These are phyloP conservation scores for Grantiella picta DNA, from an alignment of 2,113 vertebrate species.

Conservation along the genomic window DNA sequence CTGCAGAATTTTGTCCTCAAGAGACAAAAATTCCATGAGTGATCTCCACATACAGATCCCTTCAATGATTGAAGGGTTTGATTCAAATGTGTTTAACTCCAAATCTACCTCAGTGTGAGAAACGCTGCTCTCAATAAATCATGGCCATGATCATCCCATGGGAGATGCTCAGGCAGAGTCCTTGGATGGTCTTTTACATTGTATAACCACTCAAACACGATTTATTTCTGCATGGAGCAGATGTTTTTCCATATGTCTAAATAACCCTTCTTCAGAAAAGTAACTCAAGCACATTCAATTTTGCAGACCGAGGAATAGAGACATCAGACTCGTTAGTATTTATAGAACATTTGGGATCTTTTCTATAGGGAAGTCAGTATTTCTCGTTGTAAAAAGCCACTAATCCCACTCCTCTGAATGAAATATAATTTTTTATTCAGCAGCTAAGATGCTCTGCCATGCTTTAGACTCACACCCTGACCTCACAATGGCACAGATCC, in stretches of 20 bases:
- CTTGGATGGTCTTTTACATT: neutral
- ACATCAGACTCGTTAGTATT: neutral
- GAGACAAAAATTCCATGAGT: neutral
- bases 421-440: neutral
- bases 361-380: neutral
- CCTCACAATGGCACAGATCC: neutral
- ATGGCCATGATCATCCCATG: neutral
- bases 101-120: neutral
- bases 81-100: neutral
- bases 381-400: neutral
- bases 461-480: neutral
- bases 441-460: neutral
- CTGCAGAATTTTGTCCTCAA: neutral
- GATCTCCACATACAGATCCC: neutral
- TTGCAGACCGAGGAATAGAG: neutral
- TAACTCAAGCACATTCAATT: neutral
- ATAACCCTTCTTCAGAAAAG: constrained; percentile 33
- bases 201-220: neutral
- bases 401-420: neutral
- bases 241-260: constrained; percentile 52
- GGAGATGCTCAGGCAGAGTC: neutral
- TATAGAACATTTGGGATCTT: neutral
- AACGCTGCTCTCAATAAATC: neutral
- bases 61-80: neutral
- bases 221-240: constrained; percentile 31